phyloP scores from a whole-genome alignment of 1,140 invertebrate genomes.

The Hydropsyche tenuis region DNA sequence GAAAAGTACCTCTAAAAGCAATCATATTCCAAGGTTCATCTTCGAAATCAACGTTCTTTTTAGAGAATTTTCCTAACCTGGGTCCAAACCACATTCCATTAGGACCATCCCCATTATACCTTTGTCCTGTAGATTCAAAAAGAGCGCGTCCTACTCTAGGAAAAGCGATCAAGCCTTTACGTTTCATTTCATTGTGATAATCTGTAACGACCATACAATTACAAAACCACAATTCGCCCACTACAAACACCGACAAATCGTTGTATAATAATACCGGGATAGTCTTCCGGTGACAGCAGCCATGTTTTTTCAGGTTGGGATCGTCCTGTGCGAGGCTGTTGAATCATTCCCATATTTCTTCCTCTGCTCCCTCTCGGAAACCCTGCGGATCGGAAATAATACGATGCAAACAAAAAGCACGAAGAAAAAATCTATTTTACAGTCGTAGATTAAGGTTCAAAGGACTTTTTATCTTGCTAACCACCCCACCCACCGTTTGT shows the following conservation, averaged over 20 bases:
- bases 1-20: slow-evolving; percentile 44
- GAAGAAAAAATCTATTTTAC: not conserved
- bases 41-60: slow-evolving; percentile 43
- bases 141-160: slow-evolving; percentile 59
- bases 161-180: slow-evolving; percentile 59
- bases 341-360: slow-evolving; percentile 62
- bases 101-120: slow-evolving; percentile 51
- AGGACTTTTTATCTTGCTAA: slow-evolving; percentile 12
- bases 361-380: slow-evolving; percentile 55
- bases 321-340: slow-evolving; percentile 64
- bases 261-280: slow-evolving; percentile 32
- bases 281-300: slow-evolving; percentile 53
- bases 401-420: not conserved
- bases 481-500: not conserved
- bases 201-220: too few species aligned
- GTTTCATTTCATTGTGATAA: slow-evolving; percentile 54
- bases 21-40: slow-evolving; percentile 47
- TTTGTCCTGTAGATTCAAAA: slow-evolving; percentile 32
- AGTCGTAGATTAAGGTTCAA: slow-evolving; percentile 9
- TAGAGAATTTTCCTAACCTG: slow-evolving; percentile 59
- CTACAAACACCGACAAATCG: too few species aligned
- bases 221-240: too few species aligned
- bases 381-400: not conserved
- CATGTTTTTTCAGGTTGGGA: slow-evolving; percentile 57
- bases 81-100: slow-evolving; percentile 67